Base-by-base conservation (phyloP, 2,888 invertebrate species). In the Patella pellucida region DNA sequence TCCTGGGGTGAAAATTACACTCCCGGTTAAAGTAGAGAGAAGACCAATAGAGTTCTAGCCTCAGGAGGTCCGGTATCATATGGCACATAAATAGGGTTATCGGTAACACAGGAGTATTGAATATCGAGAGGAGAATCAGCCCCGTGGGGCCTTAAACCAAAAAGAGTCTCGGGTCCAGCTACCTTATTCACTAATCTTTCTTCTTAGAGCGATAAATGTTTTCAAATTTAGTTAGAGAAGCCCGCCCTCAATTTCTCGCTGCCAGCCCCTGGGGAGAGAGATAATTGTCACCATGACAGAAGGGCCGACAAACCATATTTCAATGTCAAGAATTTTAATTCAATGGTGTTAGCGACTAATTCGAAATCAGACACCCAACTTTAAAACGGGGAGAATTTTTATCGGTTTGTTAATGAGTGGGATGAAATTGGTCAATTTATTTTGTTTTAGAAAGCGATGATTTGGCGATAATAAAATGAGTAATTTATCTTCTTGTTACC, bases 201-300 rank as follows among this genome's bases (percentile, higher is more conserved):
- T 62, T 62, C 62, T 62, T 62, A 62, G 62, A 62, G 62, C 62
- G 62, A 62, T 62, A 62, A 62, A 62, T 62, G 62, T 62, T 62
- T 62, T 62, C 62, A 62, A 62, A 62, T 62, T 23, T 62, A 19
- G 9, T 19, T 23, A 23, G 19, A 11, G 62, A 62, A 23, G 62
- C 62, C 62, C 62, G 62, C 62, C 62, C 62, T 23, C 23, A 62
- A 62, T 62, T 62, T 62, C 62, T 62, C 62, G 62, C 62, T 62
- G 12, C 62, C 62, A 62, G 19, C 62, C 62, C 62, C 19, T 41
- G 23, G 62, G 62, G 62, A 62, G 62, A 62, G 62, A 23, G 62
- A 23, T 62, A 62, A 62, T 62, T 62, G 62, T 62, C 19, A 23
- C 62, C 19, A 23, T 62, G 62, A 62, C 62, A 62, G 62, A 62